Evolutionary conservation across 2,888 invertebrate genomes (phyloP), one percentile per base, ranked within the genome.

Genomic region (Cecidostiba fungosa): DNA sequence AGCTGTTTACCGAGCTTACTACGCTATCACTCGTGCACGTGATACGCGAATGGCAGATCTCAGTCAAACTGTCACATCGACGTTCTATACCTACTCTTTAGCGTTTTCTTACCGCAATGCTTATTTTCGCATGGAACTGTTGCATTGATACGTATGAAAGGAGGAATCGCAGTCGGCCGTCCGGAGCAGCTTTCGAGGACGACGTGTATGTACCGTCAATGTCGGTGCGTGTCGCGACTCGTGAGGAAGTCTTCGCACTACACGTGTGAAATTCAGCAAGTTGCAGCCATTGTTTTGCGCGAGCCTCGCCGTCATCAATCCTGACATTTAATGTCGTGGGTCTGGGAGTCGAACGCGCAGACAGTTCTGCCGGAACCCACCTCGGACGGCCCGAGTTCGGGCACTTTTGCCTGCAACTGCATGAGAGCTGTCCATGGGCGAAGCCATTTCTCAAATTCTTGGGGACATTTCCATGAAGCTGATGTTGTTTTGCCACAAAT

Each of bases 361-460:
- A 39, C 39, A 39, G 39, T 39, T 39, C 39, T 39, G 39, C 39
- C 39, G 10, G 19, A 84, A 79, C 39, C 47, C 6, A 77, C 23
- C 36, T 81, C 29, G 47, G 70, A 43, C 26, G 10, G 47, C 16
- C 36, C 62, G 54, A 81, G 76, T 62, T 74, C 39, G 79, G 29
- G 54, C 23, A 85, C 74, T 79, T 70, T 86, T 78, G 84, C 84
- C 82, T 72, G 77, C 5, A 54, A 54, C 54, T 62, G 74, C 54
- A 54, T 77, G 26, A 81, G 26, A 23, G 23, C 23, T n/a, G n/a
- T 66, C 70, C 72, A 78, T 69, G 86, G 84, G 79, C 86, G 86
- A 86, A 86, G 84, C 86, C 84, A 86, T 85, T 86, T 79, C 81
- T 82, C 43, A 43, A 70, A 82, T 59, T 59, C 78, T 77, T 74